Conservation (phyloP, 2,113 vertebrate genomes). For the Motacilla alba region DNA sequence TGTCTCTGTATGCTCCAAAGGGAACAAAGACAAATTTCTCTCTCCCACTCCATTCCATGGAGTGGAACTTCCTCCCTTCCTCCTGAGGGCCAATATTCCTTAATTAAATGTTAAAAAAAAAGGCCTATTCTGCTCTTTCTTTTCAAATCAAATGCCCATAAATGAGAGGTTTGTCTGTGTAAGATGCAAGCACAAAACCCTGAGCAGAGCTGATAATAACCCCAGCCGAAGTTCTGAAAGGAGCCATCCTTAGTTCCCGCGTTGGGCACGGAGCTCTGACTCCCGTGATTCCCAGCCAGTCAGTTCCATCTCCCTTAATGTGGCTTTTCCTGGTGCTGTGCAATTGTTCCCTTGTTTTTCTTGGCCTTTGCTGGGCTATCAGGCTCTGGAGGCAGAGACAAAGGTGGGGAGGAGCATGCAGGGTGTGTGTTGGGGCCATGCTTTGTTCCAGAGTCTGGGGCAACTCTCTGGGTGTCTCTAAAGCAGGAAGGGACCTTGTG, state of each 20-base stretch:
- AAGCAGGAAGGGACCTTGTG: neutral
- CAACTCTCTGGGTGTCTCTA: neutral
- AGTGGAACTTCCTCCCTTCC: neutral
- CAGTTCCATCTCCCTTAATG: neutral
- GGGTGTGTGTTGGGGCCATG: fast-evolving
- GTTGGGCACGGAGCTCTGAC: neutral
- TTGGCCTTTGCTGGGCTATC: neutral
- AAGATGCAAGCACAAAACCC: neutral
- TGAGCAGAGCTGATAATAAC: neutral
- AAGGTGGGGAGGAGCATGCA: neutral
- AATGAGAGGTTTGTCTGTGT: neutral
- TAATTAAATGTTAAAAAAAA: neutral
- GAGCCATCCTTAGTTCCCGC: neutral
- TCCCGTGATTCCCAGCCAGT: neutral
- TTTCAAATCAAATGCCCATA: neutral
- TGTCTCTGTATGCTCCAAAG: neutral
- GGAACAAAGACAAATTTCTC: neutral
- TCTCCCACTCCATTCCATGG: slow-evolving; percentile 20
- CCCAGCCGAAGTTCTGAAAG: neutral
- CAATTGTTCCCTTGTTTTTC: neutral
- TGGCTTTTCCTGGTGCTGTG: neutral
- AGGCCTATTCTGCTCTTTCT: neutral
- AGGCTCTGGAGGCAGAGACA: neutral
- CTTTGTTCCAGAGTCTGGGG: neutral
- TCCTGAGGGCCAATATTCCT: neutral